Conservation (phyloP, 2,113 vertebrate genomes). For the Colinus virginianus region DNA sequence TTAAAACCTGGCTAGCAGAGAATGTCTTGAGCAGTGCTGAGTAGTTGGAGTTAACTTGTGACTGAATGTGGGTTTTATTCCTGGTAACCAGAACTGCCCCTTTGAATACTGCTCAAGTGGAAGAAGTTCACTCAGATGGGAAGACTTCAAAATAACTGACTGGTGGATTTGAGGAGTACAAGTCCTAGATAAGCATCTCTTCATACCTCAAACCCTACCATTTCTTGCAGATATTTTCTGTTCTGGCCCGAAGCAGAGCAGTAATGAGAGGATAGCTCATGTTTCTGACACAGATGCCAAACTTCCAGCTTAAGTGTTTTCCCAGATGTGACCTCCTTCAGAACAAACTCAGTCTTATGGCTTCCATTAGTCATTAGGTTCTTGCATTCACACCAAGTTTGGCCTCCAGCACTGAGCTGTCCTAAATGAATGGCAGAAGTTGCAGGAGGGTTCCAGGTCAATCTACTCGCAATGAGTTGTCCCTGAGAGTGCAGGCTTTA, state of each 20-base stretch:
- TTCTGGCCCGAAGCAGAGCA: neutral
- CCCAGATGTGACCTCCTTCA: neutral
- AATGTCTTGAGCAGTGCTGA: neutral
- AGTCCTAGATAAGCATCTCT: neutral
- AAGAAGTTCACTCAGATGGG: neutral
- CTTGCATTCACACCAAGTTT: neutral
- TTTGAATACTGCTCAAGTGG: neutral
- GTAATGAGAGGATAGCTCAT: neutral
- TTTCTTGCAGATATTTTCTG: neutral
- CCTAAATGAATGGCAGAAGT: neutral
- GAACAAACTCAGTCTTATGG: neutral
- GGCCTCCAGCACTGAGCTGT: neutral
- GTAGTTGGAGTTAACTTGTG: neutral
- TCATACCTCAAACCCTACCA: fast-evolving
- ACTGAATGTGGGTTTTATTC: neutral
- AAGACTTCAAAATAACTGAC: neutral
- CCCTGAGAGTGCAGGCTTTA: neutral
- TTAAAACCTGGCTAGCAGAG: neutral
- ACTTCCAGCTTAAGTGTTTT: neutral
- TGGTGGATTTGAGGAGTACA: neutral
- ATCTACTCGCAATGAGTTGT: neutral
- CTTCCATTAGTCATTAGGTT: neutral
- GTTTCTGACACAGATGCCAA: fast-evolving
- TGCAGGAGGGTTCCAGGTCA: neutral
- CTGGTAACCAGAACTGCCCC: neutral